Conservation (phyloP, 2,888 invertebrate species). For the Agrenia bidenticulata region DNA sequence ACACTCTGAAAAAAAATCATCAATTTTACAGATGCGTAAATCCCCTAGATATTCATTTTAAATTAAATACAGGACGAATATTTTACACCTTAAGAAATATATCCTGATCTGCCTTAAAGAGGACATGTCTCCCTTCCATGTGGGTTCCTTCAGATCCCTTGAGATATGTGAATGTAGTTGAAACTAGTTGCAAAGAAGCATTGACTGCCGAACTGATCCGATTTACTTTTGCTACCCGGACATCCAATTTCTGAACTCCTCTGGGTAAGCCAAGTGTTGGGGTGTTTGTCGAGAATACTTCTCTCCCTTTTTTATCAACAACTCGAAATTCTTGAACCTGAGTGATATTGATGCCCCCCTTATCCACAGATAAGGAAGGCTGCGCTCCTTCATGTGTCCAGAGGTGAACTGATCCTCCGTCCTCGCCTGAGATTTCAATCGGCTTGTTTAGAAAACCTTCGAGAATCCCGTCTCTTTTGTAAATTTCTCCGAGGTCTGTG, state of each 20-base stretch:
- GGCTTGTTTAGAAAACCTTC: constrained; percentile 64
- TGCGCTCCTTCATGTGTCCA: constrained; percentile 53
- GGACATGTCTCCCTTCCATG: constrained; percentile 64
- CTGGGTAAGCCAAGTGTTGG: constrained; percentile 71
- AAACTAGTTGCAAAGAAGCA: constrained; percentile 67
- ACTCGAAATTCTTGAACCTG: constrained; percentile 70
- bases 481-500: constrained; percentile 73
- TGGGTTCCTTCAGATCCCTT: constrained; percentile 73
- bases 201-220: constrained; percentile 73
- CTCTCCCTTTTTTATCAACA: constrained; percentile 66
- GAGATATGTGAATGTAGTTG: constrained; percentile 68
- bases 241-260: constrained; percentile 56
- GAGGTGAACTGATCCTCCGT: constrained; percentile 55
- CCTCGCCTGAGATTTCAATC: constrained; percentile 59
- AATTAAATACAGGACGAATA: constrained; percentile 23
- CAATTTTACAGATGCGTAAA: background rate
- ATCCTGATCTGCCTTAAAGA: constrained; percentile 76
- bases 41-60: background rate
- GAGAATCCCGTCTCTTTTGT: constrained; percentile 69
- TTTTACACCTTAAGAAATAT: constrained; percentile 64
- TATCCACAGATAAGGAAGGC: constrained; percentile 61
- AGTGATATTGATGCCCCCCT: constrained; percentile 69
- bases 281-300: constrained; percentile 73
- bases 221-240: constrained; percentile 64
- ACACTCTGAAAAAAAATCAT: constrained; percentile 58